phyloP scores from a whole-genome alignment of 2,888 invertebrate species.

The Drosophila emarginata region DNA sequence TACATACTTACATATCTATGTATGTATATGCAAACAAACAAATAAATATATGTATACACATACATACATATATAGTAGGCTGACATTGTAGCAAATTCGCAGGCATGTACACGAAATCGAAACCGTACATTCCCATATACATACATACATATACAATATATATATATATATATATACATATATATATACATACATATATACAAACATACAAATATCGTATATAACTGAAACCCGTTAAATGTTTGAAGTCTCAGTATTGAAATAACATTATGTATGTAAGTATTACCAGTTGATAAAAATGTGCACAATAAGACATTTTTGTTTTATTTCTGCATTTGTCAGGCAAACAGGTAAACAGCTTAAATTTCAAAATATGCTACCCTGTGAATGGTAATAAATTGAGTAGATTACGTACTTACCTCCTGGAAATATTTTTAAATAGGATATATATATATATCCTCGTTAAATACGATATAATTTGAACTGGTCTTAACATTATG shows the following conservation, averaged over 20 bases:
- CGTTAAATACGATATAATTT: no score
- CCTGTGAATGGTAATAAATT: background rate
- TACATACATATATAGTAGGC: background rate
- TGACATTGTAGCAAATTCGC: slow-evolving; percentile 3
- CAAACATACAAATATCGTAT: background rate
- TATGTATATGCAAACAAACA: no score
- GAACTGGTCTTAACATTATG: no score
- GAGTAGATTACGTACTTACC: background rate
- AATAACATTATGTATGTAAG: background rate
- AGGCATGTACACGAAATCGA: no score
- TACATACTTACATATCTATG: background rate
- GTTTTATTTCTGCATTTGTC: background rate
- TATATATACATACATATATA: no score
- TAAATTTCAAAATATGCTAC: background rate
- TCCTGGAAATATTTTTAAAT: background rate
- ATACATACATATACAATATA: background rate
- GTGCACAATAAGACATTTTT: background rate
- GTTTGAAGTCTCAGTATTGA: background rate
- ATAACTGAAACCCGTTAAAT: slow-evolving; percentile 7
- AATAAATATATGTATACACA: no score
- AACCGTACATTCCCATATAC: no score
- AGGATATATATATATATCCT: no score
- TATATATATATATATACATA: background rate
- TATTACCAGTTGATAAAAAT: background rate
- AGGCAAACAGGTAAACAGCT: background rate